These are phyloP conservation scores for Plecturocebus donacophilus DNA, from an alignment of 2,113 vertebrate genomes.

Conservation along the genomic window DNA sequence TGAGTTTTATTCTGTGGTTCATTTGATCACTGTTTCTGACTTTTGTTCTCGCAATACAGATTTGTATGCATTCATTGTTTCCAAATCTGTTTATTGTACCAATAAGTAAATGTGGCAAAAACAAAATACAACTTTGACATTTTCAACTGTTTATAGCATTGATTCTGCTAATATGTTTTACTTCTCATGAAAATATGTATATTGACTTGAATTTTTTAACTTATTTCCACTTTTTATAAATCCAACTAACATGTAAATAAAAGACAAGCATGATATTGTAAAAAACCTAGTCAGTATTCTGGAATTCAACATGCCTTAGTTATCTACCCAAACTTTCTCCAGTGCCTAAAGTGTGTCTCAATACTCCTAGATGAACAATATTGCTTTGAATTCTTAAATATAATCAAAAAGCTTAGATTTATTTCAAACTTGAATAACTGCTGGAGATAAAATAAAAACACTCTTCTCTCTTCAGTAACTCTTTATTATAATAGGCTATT, in stretches of 20 bases:
- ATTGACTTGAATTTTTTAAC: not conserved
- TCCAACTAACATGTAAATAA: not conserved
- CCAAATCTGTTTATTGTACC: not conserved
- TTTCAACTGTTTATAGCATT: not conserved
- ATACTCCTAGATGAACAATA: not conserved
- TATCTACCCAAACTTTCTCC: not conserved
- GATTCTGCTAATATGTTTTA: not conserved
- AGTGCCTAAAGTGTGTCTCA: not conserved
- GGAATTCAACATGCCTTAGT: not conserved
- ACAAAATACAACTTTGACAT: not conserved
- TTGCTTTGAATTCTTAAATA: conserved; percentile 45
- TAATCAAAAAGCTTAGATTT: conserved; percentile 44
- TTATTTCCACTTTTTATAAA: not conserved
- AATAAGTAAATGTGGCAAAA: not conserved
- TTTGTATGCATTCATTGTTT: not conserved
- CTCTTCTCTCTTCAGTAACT: conserved; percentile 52
- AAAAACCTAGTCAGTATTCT: not conserved
- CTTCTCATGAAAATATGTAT: not conserved
- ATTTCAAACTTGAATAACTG: conserved; percentile 47
- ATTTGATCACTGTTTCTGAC: not conserved
- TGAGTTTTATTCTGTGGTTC: not conserved
- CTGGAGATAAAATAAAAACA: conserved; percentile 23
- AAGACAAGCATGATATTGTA: not conserved
- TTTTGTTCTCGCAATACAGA: not conserved
- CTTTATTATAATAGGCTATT: conserved; percentile 47